Base-by-base conservation (phyloP, 2,797 vertebrate species). In the Cuniculus paca region DNA sequence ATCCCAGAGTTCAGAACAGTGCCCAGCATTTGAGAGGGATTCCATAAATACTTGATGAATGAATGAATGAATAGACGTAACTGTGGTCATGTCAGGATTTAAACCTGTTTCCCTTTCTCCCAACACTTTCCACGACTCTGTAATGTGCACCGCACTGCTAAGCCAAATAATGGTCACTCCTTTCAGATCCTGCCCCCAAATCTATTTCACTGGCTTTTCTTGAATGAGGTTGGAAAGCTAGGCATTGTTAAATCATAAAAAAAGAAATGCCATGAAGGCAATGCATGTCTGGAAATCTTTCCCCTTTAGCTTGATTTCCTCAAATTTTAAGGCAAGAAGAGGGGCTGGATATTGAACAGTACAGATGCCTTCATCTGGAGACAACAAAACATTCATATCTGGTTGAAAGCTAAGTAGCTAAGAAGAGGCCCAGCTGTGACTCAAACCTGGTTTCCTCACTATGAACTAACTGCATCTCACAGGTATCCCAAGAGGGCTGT, bases 251-350 rank as follows among this genome's bases (percentile, higher is more conserved):
- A 7, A 70, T 70, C 24, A 16, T 24, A 74, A 77, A 26, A 26
- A 68, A 68, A 68, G 1, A 82, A 87, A n/a, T 48, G 26, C 31
- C 6, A 90, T 26, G 48, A 77, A 89, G 54, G 85, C 39, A 48
- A 31, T n/a, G 36, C 63, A n/a, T 39, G 63, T 68, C 68, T 42
- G 39, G 11, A 89, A 85, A 10, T 13, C 39, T 42, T 10, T 5
- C 7, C 9, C 42, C n/a, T 61, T 22, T 60, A 63, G 31, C 31
- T 95, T 50, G 13, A 48, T 77, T 86, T 93, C 52, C 34, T 95
- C 36, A 80, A 60, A 93, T 81, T 90, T 96, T 78, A 78, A 34
- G 91, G 72, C 26, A 84, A 60, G 20, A 88, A 72, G 45, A 77
- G 54, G 22, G 12, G 19, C 17, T 22, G 14, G 14, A 12, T 81